Base-by-base conservation (phyloP, 1,140 invertebrate genomes). In the Pachyrhynchus sulphureomaculatus region DNA sequence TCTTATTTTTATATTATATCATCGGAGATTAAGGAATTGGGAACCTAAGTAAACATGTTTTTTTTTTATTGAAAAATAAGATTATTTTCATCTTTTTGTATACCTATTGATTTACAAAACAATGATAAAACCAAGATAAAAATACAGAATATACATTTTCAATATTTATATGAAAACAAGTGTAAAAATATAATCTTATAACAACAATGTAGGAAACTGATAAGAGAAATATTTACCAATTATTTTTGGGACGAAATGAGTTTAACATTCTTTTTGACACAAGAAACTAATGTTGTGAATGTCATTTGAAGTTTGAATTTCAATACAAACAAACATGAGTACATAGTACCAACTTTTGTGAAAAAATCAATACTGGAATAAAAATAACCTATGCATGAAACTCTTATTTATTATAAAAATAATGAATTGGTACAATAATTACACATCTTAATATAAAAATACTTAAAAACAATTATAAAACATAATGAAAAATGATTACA, bases 361-460 rank as follows among this genome's bases (percentile, higher is more conserved):
- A 41, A 26, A 59, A 55, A 60, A 36, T 48, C 56, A 59, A 63
- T 61, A 53, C 21, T 6, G 20, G 17, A 34, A 36, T 9, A 53
- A 34, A n/a, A 33, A 54, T 62, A 66, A 59, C 60, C 45, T 34
- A 37, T 68, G 63, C 63, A 69, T 69, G 67, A 65, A 68, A 66
- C 61, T 65, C 65, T 68, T 65, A 68, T 70, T 74, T 72, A 74
- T 73, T 74, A 74, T 72, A 74, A 74, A 74, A 74, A 73, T 72
- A 69, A 69, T 60, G 57, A 33, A 51, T 51, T 42, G 71, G 68
- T 72, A 73, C 70, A 74, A 67, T 72, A 67, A 72, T 72, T 68
- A 64, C 60, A 67, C 53, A 68, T 68, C 62, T 66, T 56, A 29
- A 71, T 73, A 73, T 70, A 74, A 74, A 74, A 74, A 74, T 73